Evolutionary conservation across 2,797 vertebrate genomes (phyloP), one percentile per base, ranked within the genome.

Genomic region (Syncerus caffer): DNA sequence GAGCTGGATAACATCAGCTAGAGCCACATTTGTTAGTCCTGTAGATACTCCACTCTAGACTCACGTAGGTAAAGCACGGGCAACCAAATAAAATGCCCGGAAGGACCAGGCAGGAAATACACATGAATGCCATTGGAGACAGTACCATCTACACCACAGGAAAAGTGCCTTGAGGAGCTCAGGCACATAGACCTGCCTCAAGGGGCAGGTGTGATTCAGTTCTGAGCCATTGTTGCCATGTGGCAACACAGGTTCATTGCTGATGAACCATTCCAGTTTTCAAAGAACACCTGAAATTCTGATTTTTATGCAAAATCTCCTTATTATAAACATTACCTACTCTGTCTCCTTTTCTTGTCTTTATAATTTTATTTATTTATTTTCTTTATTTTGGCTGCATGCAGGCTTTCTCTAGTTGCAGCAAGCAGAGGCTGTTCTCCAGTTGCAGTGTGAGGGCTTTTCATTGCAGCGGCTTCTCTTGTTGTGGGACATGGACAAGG

Each of bases 271-370:
- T 53, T 51, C 47, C 25, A 31, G 11, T 89, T 96, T 93, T 34
- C 27, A 64, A 89, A 57, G 86, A 93, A 85, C 62, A 42, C 21
- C 42, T 58, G 34, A 85, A 64, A 93, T 34, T 83, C 29, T 67
- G 12, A 9, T 45, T 82, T 83, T 53, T 88, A 67, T 51, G 50
- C 85, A 92, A 83, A 85, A 94, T 84, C 57, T 34, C 7, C 53
- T 87, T 78, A 38, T 95, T 85, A 67, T 62, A 67, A 96, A n/a
- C 0, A 25, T 53, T 57, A 82, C 23, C 45, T 90, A 45, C 45
- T 89, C 55, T 17, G 7, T 83, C 84, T 71, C 71, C 71, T 83
- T 93, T 79, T 83, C 19, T 74, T 74, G 38, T 74, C 71, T 74
- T 25, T 42, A 74, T 74, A 42, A 42, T 74, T 74, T 74, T 74